Evolutionary conservation across 2,113 vertebrate genomes (phyloP).

Genomic region (Hoplias malabaricus): DNA sequence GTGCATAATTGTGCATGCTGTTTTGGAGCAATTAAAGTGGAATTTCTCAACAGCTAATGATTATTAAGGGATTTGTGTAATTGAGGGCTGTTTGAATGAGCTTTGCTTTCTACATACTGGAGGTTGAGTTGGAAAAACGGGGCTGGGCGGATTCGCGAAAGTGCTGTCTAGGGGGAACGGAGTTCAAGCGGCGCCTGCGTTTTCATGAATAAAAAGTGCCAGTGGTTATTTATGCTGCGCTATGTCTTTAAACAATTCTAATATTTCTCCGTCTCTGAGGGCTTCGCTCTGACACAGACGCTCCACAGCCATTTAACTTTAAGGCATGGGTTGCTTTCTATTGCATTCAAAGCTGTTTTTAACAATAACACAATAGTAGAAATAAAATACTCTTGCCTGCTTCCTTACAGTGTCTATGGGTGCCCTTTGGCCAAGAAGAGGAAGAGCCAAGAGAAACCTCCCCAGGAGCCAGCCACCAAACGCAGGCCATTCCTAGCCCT

Average conservation of each 20-base stretch:
- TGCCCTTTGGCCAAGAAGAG: conserved; percentile 97
- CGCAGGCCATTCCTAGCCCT: conserved; percentile 82
- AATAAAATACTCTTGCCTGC: conserved; percentile 34
- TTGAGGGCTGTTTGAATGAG: conserved; percentile 66
- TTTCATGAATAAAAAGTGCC: conserved; percentile 41
- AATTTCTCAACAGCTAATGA: conserved; percentile 67
- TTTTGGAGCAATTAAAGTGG: conserved; percentile 68
- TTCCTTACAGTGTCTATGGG: conserved; percentile 87
- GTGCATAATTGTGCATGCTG: conserved; percentile 64
- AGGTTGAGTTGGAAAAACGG: conserved; percentile 44
- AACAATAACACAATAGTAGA: background rate
- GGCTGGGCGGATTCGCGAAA: conserved; percentile 28
- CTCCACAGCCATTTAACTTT: conserved; percentile 28
- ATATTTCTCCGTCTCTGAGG: conserved; percentile 37
- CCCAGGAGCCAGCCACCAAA: conserved; percentile 89
- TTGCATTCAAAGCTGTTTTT: conserved; percentile 7
- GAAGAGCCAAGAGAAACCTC: conserved; percentile 92
- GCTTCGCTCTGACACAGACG: conserved; percentile 22
- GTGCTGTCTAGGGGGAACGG: conserved; percentile 30
- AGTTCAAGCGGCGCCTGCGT: conserved; percentile 31
- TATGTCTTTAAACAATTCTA: conserved; percentile 44
- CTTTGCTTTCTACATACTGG: conserved; percentile 43
- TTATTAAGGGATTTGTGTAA: conserved; percentile 72
- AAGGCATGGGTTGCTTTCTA: background rate
- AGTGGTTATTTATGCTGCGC: conserved; percentile 44